Evolutionary conservation across 2,888 invertebrate species (phyloP), one percentile per base, ranked within the genome.

Genomic region (Cosmia trapezina): DNA sequence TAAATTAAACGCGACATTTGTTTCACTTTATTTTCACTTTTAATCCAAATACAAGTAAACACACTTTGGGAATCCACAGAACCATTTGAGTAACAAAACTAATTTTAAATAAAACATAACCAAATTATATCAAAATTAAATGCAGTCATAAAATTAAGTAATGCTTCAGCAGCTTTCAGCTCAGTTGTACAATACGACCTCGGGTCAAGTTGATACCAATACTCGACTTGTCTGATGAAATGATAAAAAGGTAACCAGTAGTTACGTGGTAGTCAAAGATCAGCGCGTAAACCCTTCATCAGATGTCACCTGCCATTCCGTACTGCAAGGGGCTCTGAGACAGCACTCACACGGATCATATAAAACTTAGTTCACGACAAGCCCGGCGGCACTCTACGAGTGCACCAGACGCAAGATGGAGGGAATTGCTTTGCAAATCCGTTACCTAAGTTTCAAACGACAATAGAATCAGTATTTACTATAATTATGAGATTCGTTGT

Each of bases 371-470:
- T 73, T 74, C 76, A 65, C 68, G 68, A 75, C 47, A 59, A n/a
- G 75, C 83, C 83, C 28, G 83, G 84, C 76, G 78, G 75, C 81
- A 83, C 83, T 89, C 93, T 94, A 89, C 87, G 94, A 93, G 89
- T 89, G 90, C 89, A 89, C 90, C 92, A 89, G 89, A 83, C 88
- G 65, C 68, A 79, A 79, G 87, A 79, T 87, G 81, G 82, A 77
- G 86, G 91, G 92, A 87, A 90, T 92, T 93, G 96, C 95, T 95
- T 90, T 91, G 96, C 96, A 94, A 94, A 94, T 90, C 92, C 93
- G 85, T 85, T 85, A 82, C 82, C 81, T 81, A 86, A 83, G 85
- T 86, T 89, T 85, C 87, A 86, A 86, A 89, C 85, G 86, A 90
- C 85, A 89, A 88, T 77, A 85, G 88, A 89, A 88, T 89, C 89